These are phyloP conservation scores for Phymatocera aterrima DNA, from an alignment of 2,888 invertebrate species.

Conservation along the genomic window DNA sequence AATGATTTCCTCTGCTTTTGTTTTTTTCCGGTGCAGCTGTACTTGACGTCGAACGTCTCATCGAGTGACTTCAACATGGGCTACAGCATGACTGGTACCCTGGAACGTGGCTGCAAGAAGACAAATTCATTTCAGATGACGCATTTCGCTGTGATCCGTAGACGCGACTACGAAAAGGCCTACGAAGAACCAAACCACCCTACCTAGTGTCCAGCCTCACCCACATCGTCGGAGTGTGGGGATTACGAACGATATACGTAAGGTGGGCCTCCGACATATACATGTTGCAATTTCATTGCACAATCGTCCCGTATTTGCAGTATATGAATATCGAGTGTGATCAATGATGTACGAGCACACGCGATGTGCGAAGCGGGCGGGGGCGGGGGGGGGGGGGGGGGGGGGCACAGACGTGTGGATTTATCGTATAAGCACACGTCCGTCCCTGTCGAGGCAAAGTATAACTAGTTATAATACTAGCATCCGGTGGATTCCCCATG, in stretches of 20 bases:
- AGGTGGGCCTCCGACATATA: constrained; percentile 26
- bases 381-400: background rate
- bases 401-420: background rate
- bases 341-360: background rate
- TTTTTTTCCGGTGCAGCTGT: constrained; percentile 76
- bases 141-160: constrained; percentile 90
- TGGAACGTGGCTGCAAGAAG: constrained; percentile 87
- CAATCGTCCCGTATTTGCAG: constrained; percentile 19
- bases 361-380: background rate
- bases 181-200: constrained; percentile 71
- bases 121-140: constrained; percentile 89
- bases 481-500: constrained; percentile 1
- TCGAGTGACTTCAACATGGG: constrained; percentile 93
- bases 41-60: constrained; percentile 89
- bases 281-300: constrained; percentile 17
- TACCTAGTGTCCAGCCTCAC: constrained; percentile 73
- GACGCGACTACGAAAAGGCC: constrained; percentile 83
- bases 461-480: background rate
- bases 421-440: background rate
- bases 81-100: constrained; percentile 91
- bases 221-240: constrained; percentile 72
- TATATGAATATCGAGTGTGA: constrained; percentile 16
- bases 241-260: constrained; percentile 69
- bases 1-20: constrained; percentile 11
- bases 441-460: background rate